Conservation (phyloP, 2,113 vertebrate genomes). For the Anas platyrhynchos region DNA sequence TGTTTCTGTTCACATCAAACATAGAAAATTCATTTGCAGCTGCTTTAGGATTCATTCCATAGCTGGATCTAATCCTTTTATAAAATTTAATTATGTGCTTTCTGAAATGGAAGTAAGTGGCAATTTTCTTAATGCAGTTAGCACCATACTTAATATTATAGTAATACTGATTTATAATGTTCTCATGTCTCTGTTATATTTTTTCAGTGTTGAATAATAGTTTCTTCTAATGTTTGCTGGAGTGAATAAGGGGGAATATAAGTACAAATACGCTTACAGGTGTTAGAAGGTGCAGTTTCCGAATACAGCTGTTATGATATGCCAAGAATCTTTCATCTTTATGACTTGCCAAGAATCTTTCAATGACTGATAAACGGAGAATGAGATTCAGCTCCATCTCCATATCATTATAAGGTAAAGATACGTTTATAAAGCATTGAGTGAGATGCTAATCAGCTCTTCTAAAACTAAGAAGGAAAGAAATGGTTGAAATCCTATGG, state of each 20-base stretch:
- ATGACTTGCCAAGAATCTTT: constrained; percentile 4
- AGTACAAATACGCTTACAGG: background rate
- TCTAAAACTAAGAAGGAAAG: background rate
- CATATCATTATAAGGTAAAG: constrained; percentile 13
- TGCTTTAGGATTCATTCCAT: constrained; percentile 28
- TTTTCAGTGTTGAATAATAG: background rate
- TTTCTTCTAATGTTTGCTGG: background rate
- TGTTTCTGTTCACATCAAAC: background rate
- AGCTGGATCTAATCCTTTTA: constrained; percentile 8
- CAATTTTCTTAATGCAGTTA: constrained; percentile 67
- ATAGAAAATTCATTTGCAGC: constrained; percentile 5
- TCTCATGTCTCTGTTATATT: constrained; percentile 18
- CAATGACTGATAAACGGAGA: background rate
- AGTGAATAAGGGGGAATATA: background rate
- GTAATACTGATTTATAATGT: constrained; percentile 36
- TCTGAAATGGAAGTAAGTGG: constrained; percentile 43
- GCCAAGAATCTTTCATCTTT: background rate
- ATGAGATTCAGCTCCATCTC: constrained; percentile 30
- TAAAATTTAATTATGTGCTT: constrained; percentile 55
- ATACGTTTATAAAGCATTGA: constrained; percentile 6
- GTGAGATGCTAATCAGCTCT: background rate
- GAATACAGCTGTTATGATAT: background rate
- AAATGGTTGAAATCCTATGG: background rate
- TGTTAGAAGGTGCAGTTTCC: background rate
- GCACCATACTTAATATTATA: constrained; percentile 8